Conservation (phyloP, 2,797 vertebrate species). For the Anguilla marmorata region DNA sequence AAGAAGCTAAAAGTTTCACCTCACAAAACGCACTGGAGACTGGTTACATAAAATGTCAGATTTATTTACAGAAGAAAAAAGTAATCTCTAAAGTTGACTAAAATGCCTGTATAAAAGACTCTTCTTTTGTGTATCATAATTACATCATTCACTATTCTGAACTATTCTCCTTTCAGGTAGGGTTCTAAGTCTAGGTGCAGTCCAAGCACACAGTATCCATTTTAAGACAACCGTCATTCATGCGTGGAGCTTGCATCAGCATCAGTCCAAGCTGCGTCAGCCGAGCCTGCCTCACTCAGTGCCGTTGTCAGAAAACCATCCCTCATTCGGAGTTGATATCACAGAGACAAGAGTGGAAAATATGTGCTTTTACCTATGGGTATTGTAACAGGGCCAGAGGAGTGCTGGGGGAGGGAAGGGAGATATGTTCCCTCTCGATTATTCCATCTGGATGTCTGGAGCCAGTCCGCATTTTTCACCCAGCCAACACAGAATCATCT, state of each 20-base stretch:
- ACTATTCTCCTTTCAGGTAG: background rate
- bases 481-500: background rate
- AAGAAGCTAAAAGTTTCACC: background rate
- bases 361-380: background rate
- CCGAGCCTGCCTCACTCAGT: background rate
- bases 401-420: background rate
- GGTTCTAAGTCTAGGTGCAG: background rate
- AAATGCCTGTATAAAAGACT: background rate
- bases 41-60: background rate
- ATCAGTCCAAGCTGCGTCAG: too few relatives aligned
- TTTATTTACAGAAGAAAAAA: background rate
- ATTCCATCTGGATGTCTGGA: background rate
- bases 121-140: background rate
- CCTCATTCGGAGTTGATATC: background rate
- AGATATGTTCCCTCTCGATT: background rate
- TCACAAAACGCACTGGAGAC: background rate
- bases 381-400: background rate
- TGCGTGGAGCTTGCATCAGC: too few relatives aligned
- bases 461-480: background rate
- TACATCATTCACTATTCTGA: background rate
- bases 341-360: background rate
- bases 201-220: background rate
- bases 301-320: background rate
- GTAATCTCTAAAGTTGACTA: background rate
- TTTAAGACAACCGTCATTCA: background rate